A percentile compares a stretch with the other conserved stretches of the same genome.
phyloP scores from a whole-genome alignment of 2,888 invertebrate species.

The Metallyticus violacea region DNA sequence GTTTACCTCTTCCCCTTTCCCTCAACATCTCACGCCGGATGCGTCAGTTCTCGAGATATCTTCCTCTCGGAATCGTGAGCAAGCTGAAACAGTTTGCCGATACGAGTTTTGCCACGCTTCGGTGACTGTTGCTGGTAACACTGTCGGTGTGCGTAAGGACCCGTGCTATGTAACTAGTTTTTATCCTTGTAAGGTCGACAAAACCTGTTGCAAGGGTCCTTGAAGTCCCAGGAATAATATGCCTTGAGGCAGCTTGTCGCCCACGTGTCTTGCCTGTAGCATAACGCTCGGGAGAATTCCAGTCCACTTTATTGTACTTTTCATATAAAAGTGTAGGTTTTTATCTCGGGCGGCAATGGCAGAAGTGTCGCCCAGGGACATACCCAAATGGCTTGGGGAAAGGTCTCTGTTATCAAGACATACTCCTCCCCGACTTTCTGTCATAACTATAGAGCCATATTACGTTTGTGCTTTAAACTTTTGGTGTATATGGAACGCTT shows the following conservation, averaged over 20 bases:
- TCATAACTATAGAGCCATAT: too few species aligned
- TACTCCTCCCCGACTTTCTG: too few species aligned
- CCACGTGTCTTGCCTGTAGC: not conserved
- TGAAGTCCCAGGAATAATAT: not conserved
- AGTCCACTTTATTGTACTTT: too few species aligned
- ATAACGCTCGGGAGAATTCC: too few species aligned
- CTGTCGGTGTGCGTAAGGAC: not conserved
- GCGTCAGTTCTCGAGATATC: not conserved
- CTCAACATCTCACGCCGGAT: not conserved
- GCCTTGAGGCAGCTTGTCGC: not conserved
- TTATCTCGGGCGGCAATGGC: too few species aligned
- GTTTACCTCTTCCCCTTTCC: not conserved
- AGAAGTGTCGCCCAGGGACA: too few species aligned
- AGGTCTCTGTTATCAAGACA: too few species aligned
- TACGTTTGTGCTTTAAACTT: too few species aligned
- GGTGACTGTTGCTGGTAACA: not conserved
- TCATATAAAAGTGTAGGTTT: too few species aligned
- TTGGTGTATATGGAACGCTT: too few species aligned
- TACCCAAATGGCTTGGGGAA: too few species aligned
- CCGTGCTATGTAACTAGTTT: not conserved
- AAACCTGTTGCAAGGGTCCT: not conserved
- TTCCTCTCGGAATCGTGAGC: not conserved
- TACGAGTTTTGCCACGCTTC: too few species aligned
- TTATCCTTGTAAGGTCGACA: not conserved
- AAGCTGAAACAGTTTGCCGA: not conserved